These are phyloP conservation scores for Mellivora capensis DNA, from an alignment of 2,113 vertebrate genomes.

Conservation along the genomic window DNA sequence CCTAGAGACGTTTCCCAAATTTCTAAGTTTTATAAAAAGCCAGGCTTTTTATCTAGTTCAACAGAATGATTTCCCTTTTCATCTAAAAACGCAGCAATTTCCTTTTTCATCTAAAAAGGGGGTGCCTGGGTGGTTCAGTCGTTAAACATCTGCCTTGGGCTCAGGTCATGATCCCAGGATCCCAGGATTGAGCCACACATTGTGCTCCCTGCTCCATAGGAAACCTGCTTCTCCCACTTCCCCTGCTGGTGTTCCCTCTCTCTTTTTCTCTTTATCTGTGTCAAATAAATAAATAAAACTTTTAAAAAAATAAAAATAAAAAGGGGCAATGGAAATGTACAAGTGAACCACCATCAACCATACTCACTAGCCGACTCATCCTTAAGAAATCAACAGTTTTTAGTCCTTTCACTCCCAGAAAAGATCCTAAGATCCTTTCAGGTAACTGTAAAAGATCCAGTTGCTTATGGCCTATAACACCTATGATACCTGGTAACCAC, in stretches of 20 bases:
- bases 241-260: too few relatives aligned
- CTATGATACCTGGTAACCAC: background rate
- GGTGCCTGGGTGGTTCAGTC: too few relatives aligned
- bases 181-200: too few relatives aligned
- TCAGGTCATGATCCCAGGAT: too few relatives aligned
- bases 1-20: constrained; percentile 7
- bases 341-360: constrained; percentile 34
- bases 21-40: constrained; percentile 48
- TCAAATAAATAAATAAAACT: too few relatives aligned
- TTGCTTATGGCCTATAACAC: background rate
- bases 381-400: background rate
- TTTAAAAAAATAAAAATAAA: background rate
- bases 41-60: background rate
- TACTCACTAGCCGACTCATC: background rate
- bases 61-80: constrained; percentile 35
- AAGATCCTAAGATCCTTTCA: background rate
- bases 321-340: constrained; percentile 16
- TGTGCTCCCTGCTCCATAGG: too few relatives aligned
- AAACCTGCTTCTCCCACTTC: too few relatives aligned
- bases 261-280: too few relatives aligned
- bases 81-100: constrained; percentile 30
- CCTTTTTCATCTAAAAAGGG: constrained; percentile 22
- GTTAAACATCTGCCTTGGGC: too few relatives aligned
- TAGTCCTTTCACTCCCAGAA: background rate
- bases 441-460: background rate